Conservation (phyloP, 2,113 vertebrate genomes). For the Platysteira castanea region DNA sequence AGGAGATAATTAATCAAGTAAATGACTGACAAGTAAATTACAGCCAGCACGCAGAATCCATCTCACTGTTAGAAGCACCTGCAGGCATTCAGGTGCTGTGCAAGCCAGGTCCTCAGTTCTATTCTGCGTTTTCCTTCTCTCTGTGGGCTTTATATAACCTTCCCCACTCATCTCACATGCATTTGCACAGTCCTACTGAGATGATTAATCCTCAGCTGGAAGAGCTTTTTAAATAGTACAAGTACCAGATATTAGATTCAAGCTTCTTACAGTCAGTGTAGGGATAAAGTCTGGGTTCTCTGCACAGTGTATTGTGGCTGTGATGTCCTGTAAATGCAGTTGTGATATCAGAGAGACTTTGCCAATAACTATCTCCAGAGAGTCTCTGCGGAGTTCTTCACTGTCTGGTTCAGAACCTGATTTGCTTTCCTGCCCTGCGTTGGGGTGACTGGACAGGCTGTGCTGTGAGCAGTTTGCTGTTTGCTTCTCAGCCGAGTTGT, state of each 20-base stretch:
- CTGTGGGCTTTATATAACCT: constrained; percentile 8
- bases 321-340: neutral
- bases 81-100: neutral
- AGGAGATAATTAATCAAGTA: constrained; percentile 16
- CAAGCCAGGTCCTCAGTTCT: neutral
- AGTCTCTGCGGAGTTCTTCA: neutral
- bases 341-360: neutral
- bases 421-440: neutral
- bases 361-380: neutral
- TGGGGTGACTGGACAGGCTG: neutral
- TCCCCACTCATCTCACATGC: neutral
- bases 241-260: neutral
- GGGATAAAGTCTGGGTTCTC: neutral
- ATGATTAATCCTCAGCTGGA: neutral
- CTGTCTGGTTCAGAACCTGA: neutral
- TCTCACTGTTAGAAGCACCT: neutral
- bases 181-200: neutral
- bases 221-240: neutral
- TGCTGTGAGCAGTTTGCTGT: neutral
- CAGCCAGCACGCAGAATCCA: neutral
- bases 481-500: neutral
- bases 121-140: neutral
- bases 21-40: constrained; percentile 37
- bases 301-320: neutral
- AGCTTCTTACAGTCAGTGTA: neutral